phyloP scores from a whole-genome alignment of 1,140 invertebrate species.

The Platorchestia sp. region DNA sequence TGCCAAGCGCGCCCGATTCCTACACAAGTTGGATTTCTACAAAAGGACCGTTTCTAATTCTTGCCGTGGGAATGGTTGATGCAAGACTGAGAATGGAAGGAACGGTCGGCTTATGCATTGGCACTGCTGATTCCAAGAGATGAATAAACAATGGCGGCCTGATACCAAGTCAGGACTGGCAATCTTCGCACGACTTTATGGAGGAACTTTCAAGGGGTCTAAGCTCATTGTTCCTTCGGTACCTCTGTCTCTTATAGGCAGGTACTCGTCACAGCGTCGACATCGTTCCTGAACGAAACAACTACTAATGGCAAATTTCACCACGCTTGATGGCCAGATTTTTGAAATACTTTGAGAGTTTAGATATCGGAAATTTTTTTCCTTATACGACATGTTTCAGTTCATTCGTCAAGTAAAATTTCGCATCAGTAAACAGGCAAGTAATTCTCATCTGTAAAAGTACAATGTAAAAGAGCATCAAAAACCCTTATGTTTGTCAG shows the following conservation, averaged over 20 bases:
- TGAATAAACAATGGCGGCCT: background rate
- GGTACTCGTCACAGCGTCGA: background rate
- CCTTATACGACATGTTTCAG: background rate
- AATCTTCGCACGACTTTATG: background rate
- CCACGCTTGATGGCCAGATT: too few species aligned
- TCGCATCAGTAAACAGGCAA: background rate
- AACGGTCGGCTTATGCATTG: constrained; percentile 1
- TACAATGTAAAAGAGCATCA: too few species aligned
- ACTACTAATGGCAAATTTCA: too few species aligned
- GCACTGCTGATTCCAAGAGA: constrained; percentile 4
- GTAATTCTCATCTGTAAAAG: background rate
- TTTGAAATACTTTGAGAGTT: too few species aligned
- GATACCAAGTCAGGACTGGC: background rate
- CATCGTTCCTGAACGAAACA: too few species aligned
- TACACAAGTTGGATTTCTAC: constrained; percentile 54
- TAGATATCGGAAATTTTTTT: background rate
- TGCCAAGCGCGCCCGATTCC: constrained; percentile 54
- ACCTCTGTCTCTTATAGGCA: background rate
- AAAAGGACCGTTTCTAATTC: constrained; percentile 49
- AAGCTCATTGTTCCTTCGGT: background rate
- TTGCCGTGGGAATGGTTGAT: constrained; percentile 45
- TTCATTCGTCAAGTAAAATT: background rate
- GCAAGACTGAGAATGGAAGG: constrained; percentile 36
- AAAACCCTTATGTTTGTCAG: background rate
- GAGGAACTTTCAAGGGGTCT: background rate